phyloP scores from a whole-genome alignment of 2,888 invertebrate genomes.

The Myathropa florea region DNA sequence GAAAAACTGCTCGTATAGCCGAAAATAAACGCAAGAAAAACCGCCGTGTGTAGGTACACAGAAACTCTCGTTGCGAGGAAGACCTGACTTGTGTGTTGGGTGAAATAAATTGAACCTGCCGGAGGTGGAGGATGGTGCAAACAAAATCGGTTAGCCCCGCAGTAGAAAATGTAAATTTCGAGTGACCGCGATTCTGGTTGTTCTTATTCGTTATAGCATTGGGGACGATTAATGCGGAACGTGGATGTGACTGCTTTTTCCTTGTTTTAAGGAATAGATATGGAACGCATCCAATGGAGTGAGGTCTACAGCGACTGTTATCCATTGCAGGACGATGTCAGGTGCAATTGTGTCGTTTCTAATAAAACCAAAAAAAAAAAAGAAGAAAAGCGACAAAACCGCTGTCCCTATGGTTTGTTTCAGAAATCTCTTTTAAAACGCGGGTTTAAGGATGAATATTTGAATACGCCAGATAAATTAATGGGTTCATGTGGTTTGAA shows the following conservation, averaged over 20 bases:
- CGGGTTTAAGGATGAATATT: neutral
- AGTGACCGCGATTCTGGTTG: slow-evolving; percentile 53
- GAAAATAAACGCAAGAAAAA: slow-evolving; percentile 59
- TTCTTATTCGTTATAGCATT: slow-evolving; percentile 14
- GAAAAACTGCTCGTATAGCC: neutral
- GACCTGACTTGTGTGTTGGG: slow-evolving; percentile 31
- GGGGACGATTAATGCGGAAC: slow-evolving; percentile 44
- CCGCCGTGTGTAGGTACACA: neutral
- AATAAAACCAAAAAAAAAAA: neutral
- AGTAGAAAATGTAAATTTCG: slow-evolving; percentile 53
- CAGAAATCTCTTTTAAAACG: neutral
- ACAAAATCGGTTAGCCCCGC: slow-evolving; percentile 46
- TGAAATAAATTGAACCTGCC: slow-evolving; percentile 24
- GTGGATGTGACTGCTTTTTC: slow-evolving; percentile 10
- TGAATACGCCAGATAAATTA: neutral
- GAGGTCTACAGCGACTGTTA: neutral
- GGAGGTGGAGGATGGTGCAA: neutral
- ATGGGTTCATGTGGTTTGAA: neutral
- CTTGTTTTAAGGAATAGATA: slow-evolving; percentile 2
- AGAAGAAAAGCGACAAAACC: neutral
- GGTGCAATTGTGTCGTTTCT: slow-evolving; percentile 3
- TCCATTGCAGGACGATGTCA: neutral
- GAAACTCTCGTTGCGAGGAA: neutral
- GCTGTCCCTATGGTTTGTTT: neutral
- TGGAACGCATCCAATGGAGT: slow-evolving; percentile 6